Evolutionary conservation across 2,888 invertebrate genomes (phyloP).

Genomic region (Harpalus rufipes): DNA sequence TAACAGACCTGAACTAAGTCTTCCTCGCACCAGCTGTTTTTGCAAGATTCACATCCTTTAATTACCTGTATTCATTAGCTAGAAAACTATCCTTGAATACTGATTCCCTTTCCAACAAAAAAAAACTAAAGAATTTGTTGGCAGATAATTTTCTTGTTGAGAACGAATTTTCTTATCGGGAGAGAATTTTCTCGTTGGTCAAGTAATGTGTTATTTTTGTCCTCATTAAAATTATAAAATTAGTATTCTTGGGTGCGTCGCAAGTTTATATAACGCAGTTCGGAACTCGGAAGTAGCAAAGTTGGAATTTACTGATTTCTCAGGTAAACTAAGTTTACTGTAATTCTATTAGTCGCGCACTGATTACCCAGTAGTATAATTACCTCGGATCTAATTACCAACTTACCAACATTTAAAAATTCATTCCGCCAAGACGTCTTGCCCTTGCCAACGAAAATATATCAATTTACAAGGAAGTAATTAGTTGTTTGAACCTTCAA

Average conservation of each 20-base stretch:
- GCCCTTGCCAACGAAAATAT: not conserved
- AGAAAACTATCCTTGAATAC: not conserved
- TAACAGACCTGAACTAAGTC: not conserved
- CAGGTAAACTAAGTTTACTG: conserved; percentile 64
- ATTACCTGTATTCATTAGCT: not conserved
- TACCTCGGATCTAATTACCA: conserved; percentile 59
- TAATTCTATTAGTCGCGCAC: conserved; percentile 65
- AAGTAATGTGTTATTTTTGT: conserved; percentile 40
- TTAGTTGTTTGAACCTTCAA: too few relatives aligned
- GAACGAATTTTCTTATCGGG: not conserved
- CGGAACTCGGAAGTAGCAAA: conserved; percentile 37
- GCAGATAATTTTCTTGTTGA: not conserved
- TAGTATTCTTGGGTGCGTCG: conserved; percentile 25
- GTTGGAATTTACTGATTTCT: conserved; percentile 55
- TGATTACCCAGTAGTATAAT: conserved; percentile 65
- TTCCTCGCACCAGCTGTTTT: not conserved
- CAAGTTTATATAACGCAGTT: conserved; percentile 29
- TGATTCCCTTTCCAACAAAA: not conserved
- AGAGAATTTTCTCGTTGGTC: not conserved
- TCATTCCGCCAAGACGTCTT: not conserved
- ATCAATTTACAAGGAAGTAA: not conserved
- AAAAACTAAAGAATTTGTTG: not conserved
- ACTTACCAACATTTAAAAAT: conserved; percentile 54
- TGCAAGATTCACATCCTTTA: conserved; percentile 2
- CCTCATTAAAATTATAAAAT: conserved; percentile 53